These are phyloP conservation scores for Pandemis heparana DNA, from an alignment of 2,888 invertebrate species.

Conservation along the genomic window DNA sequence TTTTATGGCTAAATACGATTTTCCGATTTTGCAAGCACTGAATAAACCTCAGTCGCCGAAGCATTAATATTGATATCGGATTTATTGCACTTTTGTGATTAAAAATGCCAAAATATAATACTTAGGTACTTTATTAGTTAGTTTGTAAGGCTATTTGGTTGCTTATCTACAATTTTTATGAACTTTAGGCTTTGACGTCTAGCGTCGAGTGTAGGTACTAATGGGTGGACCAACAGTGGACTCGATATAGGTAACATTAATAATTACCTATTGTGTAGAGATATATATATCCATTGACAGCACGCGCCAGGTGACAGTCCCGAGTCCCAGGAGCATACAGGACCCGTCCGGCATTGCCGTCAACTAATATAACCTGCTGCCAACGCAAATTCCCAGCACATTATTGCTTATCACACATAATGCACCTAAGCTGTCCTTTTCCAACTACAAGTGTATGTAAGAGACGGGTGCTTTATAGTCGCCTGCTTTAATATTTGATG, in stretches of 20 bases:
- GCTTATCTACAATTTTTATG: not conserved
- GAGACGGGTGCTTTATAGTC: conserved; percentile 1
- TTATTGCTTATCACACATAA: not conserved
- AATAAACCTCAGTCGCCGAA: no score
- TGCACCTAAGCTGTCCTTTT: not conserved
- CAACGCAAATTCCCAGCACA: conserved; percentile 45
- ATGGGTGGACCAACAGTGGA: conserved; percentile 10
- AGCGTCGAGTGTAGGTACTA: not conserved
- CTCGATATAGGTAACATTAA: conserved; percentile 24
- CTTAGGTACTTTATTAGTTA: no score
- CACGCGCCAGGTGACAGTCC: conserved; percentile 42
- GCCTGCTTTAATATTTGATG: conserved; percentile 74
- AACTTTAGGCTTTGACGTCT: not conserved
- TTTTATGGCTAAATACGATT: no score
- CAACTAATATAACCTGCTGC: conserved; percentile 66
- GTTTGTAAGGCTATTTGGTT: not conserved
- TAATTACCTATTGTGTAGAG: conserved; percentile 23
- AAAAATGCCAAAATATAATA: no score
- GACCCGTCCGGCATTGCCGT: conserved; percentile 47
- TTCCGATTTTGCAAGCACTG: no score
- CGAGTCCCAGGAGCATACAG: conserved; percentile 45
- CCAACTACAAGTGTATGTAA: not conserved
- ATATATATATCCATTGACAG: conserved; percentile 20
- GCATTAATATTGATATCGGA: no score
- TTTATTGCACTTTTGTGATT: no score